phyloP scores from a whole-genome alignment of 2,888 invertebrate genomes.

The Actias luna region DNA sequence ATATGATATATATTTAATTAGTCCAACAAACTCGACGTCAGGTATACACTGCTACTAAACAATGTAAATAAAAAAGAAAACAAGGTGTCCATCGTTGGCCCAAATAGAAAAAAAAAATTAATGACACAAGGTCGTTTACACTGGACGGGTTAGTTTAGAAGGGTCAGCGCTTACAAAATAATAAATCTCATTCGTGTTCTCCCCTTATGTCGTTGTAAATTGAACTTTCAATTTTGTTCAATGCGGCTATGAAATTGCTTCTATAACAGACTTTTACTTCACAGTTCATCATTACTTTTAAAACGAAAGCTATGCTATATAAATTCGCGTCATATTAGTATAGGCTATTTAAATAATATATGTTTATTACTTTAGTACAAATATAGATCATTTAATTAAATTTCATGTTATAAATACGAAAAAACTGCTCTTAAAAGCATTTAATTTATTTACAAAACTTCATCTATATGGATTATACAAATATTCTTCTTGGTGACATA shows the following conservation, averaged over 20 bases:
- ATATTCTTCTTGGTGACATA: no score
- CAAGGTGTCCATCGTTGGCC: constrained; percentile 33
- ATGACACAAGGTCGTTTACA: constrained; percentile 37
- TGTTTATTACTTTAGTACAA: no score
- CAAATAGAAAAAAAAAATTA: constrained; percentile 33
- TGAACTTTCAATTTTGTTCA: constrained; percentile 9
- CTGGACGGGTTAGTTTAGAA: constrained; percentile 22
- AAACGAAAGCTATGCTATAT: neutral
- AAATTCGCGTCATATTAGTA: neutral
- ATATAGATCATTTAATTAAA: no score
- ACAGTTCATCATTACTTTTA: neutral
- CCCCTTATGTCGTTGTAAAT: neutral
- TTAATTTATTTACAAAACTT: no score
- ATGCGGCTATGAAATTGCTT: neutral
- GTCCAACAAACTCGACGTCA: neutral
- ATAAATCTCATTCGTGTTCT: constrained; percentile 1
- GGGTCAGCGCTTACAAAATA: constrained; percentile 19
- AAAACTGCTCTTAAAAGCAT: no score
- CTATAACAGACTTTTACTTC: neutral
- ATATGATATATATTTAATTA: constrained; percentile 4
- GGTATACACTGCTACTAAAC: constrained; percentile 20
- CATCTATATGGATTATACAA: no score
- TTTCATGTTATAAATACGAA: no score
- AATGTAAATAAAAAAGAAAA: constrained; percentile 35
- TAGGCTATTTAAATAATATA: neutral